Evolutionary conservation across 2,888 invertebrate genomes (phyloP).

Genomic region (Andrena trimmerana): DNA sequence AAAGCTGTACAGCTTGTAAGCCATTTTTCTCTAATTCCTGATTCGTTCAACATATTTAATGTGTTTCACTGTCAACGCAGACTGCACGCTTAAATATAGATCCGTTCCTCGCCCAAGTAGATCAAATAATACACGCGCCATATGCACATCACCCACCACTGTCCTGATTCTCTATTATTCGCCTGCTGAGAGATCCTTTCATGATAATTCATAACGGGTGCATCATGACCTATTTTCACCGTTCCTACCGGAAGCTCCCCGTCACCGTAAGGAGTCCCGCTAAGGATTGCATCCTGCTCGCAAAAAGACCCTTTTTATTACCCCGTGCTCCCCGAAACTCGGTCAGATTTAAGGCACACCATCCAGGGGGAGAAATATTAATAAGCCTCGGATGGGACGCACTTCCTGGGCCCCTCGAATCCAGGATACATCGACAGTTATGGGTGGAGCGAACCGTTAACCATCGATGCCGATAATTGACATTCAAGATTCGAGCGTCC

Average conservation of each 20-base stretch:
- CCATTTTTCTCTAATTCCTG: conserved; percentile 28
- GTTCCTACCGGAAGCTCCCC: conserved; percentile 57
- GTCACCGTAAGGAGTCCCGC: conserved; percentile 70
- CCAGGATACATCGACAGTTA: conserved; percentile 51
- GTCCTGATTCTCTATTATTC: not conserved
- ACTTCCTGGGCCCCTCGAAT: conserved; percentile 67
- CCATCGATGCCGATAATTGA: conserved; percentile 67
- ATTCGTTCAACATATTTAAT: not conserved
- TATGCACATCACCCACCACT: not conserved
- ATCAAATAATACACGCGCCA: not conserved
- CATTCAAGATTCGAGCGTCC: conserved; percentile 55
- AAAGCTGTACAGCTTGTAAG: conserved; percentile 20
- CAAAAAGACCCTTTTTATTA: conserved; percentile 55
- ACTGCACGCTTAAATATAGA: not conserved
- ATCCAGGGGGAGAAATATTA: conserved; percentile 65
- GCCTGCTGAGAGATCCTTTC: not conserved
- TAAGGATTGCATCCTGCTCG: conserved; percentile 68
- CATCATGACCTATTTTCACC: conserved; percentile 54
- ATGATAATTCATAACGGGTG: conserved; percentile 17
- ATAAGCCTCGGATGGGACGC: conserved; percentile 61
- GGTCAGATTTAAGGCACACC: conserved; percentile 45
- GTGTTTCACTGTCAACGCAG: not conserved
- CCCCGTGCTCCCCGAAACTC: conserved; percentile 40
- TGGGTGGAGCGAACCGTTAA: conserved; percentile 66
- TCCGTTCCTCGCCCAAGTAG: not conserved